Evolutionary conservation across 2,888 invertebrate species (phyloP).

Genomic region (Lochmaea capreae): DNA sequence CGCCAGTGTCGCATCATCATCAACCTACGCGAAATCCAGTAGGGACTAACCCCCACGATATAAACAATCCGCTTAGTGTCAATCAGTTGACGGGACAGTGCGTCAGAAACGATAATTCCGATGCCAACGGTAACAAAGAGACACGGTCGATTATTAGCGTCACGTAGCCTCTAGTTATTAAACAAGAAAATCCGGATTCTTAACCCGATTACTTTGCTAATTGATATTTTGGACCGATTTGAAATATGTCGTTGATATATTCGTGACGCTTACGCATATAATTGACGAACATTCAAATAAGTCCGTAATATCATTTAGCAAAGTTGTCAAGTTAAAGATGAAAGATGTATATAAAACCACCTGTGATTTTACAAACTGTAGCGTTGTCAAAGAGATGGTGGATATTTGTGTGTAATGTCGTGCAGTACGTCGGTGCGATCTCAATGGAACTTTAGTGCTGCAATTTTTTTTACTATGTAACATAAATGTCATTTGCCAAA

Average conservation of each 20-base stretch:
- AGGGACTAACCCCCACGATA: slow-evolving; percentile 91
- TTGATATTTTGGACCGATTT: slow-evolving; percentile 9
- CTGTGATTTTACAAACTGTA: slow-evolving; percentile 41
- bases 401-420: slow-evolving; percentile 42
- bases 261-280: too few species aligned
- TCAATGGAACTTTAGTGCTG: slow-evolving; percentile 59
- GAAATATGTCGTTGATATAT: not conserved
- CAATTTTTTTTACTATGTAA: slow-evolving; percentile 64
- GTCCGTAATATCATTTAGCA: slow-evolving; percentile 14
- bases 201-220: slow-evolving; percentile 14
- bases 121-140: slow-evolving; percentile 61
- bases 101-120: slow-evolving; percentile 61
- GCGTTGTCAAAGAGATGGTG: slow-evolving; percentile 28
- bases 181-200: slow-evolving; percentile 21
- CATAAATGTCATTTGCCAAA: slow-evolving; percentile 68
- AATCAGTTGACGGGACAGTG: slow-evolving; percentile 87
- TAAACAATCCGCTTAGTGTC: slow-evolving; percentile 92
- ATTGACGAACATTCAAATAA: not conserved
- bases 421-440: slow-evolving; percentile 59
- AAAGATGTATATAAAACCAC: slow-evolving; percentile 33
- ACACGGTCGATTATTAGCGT: slow-evolving; percentile 65
- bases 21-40: slow-evolving; percentile 80
- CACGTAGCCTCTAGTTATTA: slow-evolving; percentile 60
- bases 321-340: not conserved
- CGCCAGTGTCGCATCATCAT: slow-evolving; percentile 58